Base-by-base conservation (phyloP, 2,113 vertebrate genomes). In the Trogon melanurus region DNA sequence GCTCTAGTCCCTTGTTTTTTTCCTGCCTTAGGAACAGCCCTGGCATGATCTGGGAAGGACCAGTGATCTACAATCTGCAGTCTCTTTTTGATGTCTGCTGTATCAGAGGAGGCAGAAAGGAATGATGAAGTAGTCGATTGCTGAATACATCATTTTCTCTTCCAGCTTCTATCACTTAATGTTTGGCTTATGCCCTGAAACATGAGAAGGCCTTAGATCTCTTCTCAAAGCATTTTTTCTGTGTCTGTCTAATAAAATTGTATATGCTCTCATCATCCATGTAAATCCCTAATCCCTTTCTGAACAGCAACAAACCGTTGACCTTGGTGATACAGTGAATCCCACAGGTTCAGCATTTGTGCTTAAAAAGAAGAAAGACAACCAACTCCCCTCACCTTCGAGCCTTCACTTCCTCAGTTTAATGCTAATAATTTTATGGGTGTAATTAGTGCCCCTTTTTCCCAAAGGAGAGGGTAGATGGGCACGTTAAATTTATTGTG, bases 171-270 rank as follows among this genome's bases (percentile, higher is more conserved):
- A 82, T 94, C 83, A 44, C 78, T 95, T 91, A 65, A 94, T 19
- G 21, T 89, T 95, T 92, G 75, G 88, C 91, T 93, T 87, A 89
- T 87, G 79, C 53, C 45, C 80, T 89, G 93, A 94, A 96, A 97
- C 25, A 34, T 54, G 85, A 96, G 95, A 90, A 88, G 57, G 69
- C 61, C 88, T 95, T 93, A 94, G 83, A 85, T 91, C 66, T 88
- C 36, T 5, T 92, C 88, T 94, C 92, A 93, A 92, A 89, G 69
- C 36, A 47, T 57, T 93, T 94, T 89, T 93, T 71, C 76, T 0
- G 0, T 79, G 36, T 69, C 85, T 92, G 34, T 79, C 88, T 78
- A 94, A 86, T 91, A 96, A 94, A 96, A 96, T 25, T 58, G 30
- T 88, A 34, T 71, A 86, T 79, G 38, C 29, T 95, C 85, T 88